phyloP scores from a whole-genome alignment of 2,113 vertebrate genomes.

The Collichthys lucidus region DNA sequence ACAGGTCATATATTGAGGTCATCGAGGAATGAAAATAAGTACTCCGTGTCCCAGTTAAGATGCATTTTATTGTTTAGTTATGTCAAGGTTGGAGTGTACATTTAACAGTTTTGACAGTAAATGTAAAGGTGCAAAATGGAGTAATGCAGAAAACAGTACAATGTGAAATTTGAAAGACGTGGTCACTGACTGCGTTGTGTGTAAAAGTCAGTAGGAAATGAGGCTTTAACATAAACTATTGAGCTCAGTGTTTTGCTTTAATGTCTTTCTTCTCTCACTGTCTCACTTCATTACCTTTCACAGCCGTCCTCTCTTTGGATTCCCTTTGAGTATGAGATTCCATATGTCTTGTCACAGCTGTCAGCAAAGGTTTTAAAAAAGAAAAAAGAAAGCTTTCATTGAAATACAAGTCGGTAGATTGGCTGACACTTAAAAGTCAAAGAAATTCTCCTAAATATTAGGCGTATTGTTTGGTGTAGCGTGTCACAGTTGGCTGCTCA shows the following conservation, averaged over 20 bases:
- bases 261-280: neutral
- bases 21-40: too few species aligned
- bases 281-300: neutral
- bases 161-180: too few species aligned
- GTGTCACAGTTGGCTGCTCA: slow-evolving; percentile 31
- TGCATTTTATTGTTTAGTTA: too few species aligned
- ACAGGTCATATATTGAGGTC: too few species aligned
- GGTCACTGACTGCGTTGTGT: too few species aligned
- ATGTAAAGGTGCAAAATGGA: too few species aligned
- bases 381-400: neutral
- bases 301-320: neutral
- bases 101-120: too few species aligned
- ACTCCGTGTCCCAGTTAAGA: too few species aligned
- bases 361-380: slow-evolving; percentile 13
- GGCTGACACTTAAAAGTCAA: slow-evolving; percentile 4
- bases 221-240: neutral
- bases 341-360: slow-evolving; percentile 20
- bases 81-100: too few species aligned
- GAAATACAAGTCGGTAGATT: neutral
- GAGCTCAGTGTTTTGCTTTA: neutral
- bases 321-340: neutral
- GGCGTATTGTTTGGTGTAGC: slow-evolving; percentile 31
- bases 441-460: slow-evolving; percentile 19
- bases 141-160: too few species aligned
- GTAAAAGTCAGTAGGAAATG: too few species aligned